Conservation (phyloP, 2,797 vertebrate genomes). For the Xenops minutus region DNA sequence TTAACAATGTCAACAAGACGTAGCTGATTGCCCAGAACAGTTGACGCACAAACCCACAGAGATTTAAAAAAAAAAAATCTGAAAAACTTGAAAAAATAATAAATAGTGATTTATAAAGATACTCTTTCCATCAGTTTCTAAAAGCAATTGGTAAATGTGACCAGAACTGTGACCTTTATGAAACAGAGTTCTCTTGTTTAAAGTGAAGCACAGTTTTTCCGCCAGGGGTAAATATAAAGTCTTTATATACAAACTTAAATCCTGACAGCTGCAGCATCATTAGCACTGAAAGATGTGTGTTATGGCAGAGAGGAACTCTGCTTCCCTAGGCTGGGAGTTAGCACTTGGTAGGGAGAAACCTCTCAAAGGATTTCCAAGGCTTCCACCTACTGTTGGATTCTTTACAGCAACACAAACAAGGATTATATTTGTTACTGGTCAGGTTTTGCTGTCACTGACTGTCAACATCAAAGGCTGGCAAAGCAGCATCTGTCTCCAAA, state of each 20-base stretch:
- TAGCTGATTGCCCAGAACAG: slow-evolving; percentile 50
- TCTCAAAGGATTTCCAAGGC: slow-evolving; percentile 47
- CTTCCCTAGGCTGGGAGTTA: neutral
- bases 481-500: neutral
- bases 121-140: slow-evolving; percentile 30
- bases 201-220: slow-evolving; percentile 22
- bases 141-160: slow-evolving; percentile 21
- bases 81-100: neutral
- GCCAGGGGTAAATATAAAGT: neutral
- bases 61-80: neutral
- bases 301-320: neutral
- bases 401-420: neutral
- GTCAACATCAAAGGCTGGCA: slow-evolving; percentile 13
- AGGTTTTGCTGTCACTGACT: slow-evolving; percentile 12
- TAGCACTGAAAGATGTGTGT: neutral
- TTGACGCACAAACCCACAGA: slow-evolving; percentile 25
- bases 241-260: slow-evolving; percentile 1
- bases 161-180: slow-evolving; percentile 46
- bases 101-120: neutral
- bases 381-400: slow-evolving; percentile 34
- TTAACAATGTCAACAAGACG: slow-evolving; percentile 34
- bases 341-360: neutral
- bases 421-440: neutral
- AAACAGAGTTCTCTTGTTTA: slow-evolving; percentile 49
- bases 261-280: slow-evolving; percentile 7